phyloP scores from a whole-genome alignment of 2,797 vertebrate species.

The Lates japonicus region DNA sequence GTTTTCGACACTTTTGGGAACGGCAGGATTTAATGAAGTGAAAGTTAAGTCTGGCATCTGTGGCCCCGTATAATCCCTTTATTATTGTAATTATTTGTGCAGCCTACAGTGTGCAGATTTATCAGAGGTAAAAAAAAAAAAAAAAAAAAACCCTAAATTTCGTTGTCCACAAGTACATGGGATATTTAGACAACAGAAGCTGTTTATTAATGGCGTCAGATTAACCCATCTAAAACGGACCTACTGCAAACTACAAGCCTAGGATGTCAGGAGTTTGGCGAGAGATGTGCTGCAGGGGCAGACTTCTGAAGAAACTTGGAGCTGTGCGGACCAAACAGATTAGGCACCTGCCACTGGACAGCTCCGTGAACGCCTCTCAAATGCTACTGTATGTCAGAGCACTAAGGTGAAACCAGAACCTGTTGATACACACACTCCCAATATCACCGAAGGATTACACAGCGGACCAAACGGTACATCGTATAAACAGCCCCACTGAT shows the following conservation, averaged over 20 bases:
- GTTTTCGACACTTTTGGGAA: conserved; percentile 61
- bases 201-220: not conserved
- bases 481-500: conserved; percentile 68
- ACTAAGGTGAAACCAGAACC: conserved; percentile 75
- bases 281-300: conserved; percentile 34
- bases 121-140: conserved; percentile 6
- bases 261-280: conserved; percentile 32
- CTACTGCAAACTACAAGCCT: conserved; percentile 15
- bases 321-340: conserved; percentile 41
- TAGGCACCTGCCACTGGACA: conserved; percentile 66
- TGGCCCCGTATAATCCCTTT: conserved; percentile 36
- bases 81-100: conserved; percentile 30
- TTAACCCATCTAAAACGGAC: not conserved
- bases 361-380: conserved; percentile 42
- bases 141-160: not conserved
- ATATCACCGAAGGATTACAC: conserved; percentile 64
- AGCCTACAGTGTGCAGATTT: conserved; percentile 6
- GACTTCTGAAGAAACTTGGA: conserved; percentile 25
- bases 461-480: conserved; percentile 48
- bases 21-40: conserved; percentile 33
- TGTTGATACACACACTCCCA: conserved; percentile 74
- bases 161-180: not conserved
- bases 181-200: not conserved
- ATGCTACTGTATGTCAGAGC: conserved; percentile 53
- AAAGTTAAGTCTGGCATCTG: conserved; percentile 33